Evolutionary conservation across 1,140 invertebrate species (phyloP).

Genomic region (Musca domestica): DNA sequence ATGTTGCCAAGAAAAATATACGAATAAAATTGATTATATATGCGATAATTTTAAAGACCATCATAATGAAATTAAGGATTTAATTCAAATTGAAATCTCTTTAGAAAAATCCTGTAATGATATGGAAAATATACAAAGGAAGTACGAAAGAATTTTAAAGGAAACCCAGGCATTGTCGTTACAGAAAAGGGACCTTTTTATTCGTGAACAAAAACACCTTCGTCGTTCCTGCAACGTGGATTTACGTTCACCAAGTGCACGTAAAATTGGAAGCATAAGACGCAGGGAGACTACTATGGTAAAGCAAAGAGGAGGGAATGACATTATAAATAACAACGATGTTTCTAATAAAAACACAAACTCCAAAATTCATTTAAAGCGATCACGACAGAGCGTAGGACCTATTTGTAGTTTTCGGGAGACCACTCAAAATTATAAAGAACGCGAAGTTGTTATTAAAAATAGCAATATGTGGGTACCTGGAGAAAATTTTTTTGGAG

Average conservation of each 20-base stretch:
- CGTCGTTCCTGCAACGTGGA: slow-evolving; percentile 74
- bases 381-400: slow-evolving; percentile 39
- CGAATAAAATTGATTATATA: background rate
- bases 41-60: background rate
- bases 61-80: background rate
- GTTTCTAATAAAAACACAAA: slow-evolving; percentile 57
- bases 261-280: slow-evolving; percentile 73
- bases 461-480: slow-evolving; percentile 22
- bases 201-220: slow-evolving; percentile 57
- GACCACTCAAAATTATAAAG: too few relatives aligned
- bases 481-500: slow-evolving; percentile 23
- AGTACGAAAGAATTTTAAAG: slow-evolving; percentile 66
- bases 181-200: slow-evolving; percentile 67
- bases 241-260: slow-evolving; percentile 74
- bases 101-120: slow-evolving; percentile 36
- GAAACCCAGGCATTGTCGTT: slow-evolving; percentile 59
- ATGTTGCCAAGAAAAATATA: background rate
- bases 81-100: background rate
- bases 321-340: too few relatives aligned
- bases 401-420: background rate
- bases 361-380: slow-evolving; percentile 39
- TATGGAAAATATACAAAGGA: slow-evolving; percentile 61
- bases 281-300: slow-evolving; percentile 50
- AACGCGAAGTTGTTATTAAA: too few relatives aligned
- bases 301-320: too few relatives aligned